Evolutionary conservation across 2,888 invertebrate genomes (phyloP).

Genomic region (Ormyrus nitidulus): DNA sequence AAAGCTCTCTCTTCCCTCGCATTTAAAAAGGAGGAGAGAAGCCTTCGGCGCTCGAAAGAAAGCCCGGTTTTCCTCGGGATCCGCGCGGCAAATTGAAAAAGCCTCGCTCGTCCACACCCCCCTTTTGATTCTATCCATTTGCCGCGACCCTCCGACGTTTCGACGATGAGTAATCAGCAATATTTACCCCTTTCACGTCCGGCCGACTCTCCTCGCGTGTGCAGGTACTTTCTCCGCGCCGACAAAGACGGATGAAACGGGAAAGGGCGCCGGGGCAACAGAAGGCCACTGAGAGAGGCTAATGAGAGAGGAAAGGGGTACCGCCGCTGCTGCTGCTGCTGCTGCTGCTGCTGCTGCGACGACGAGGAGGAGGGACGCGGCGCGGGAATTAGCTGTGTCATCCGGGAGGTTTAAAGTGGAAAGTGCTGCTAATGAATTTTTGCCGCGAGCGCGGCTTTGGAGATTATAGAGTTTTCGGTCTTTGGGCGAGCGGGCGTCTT

Average conservation of each 20-base stretch:
- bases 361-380: neutral
- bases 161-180: conserved; percentile 52
- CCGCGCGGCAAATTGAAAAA: conserved; percentile 31
- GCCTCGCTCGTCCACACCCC: neutral
- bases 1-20: too few relatives aligned
- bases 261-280: conserved; percentile 13
- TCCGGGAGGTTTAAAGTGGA: too few relatives aligned
- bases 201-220: neutral
- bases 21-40: neutral
- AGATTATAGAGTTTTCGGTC: too few relatives aligned
- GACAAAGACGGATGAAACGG: neutral
- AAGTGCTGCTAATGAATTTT: too few relatives aligned
- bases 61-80: conserved; percentile 7
- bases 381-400: neutral
- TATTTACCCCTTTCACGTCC: neutral
- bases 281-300: neutral
- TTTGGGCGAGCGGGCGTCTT: too few relatives aligned
- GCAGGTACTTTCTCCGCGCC: too few relatives aligned
- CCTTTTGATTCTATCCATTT: conserved; percentile 44
- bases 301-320: conserved; percentile 9
- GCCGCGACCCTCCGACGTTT: conserved; percentile 1
- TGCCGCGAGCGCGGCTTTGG: too few relatives aligned
- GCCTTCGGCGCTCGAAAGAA: conserved; percentile 1
- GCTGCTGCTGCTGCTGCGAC: neutral
- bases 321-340: too few relatives aligned